Percentiles rank a stretch among this genome's conserved stretches.
phyloP scores from a whole-genome alignment of 2,888 invertebrate species.

The Paralinhomoeus sp. region DNA sequence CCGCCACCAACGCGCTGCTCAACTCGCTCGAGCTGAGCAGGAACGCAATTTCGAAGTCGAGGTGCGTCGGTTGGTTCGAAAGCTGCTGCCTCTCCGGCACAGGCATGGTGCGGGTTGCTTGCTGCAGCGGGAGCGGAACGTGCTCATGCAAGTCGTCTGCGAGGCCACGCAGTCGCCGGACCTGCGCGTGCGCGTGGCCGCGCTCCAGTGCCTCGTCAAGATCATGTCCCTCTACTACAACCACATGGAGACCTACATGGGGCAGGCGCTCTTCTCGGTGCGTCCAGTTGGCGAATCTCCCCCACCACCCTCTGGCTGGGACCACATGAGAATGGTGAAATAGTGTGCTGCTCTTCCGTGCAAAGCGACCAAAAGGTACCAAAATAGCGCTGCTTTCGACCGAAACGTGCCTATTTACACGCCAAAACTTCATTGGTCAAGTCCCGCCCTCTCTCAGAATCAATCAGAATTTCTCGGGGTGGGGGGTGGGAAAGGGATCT shows the following conservation, averaged over 20 bases:
- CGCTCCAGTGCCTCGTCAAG: slow-evolving; percentile 89
- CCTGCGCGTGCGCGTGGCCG: slow-evolving; percentile 75
- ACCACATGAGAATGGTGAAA: too few species aligned
- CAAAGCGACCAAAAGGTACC: too few species aligned
- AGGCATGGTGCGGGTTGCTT: not conserved
- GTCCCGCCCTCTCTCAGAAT: too few species aligned
- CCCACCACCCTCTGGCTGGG: too few species aligned
- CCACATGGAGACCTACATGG: slow-evolving; percentile 98
- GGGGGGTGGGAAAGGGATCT: too few species aligned
- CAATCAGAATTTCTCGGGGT: too few species aligned
- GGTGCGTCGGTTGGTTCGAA: too few species aligned
- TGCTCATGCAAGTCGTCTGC: slow-evolving; percentile 98
- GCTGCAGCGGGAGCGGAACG: slow-evolving; percentile 62
- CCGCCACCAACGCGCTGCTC: slow-evolving; percentile 80
- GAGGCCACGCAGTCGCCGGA: slow-evolving; percentile 86
- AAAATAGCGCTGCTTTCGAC: too few species aligned
- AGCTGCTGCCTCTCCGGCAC: too few species aligned
- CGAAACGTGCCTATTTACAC: too few species aligned
- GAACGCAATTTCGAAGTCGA: slow-evolving; percentile 90
- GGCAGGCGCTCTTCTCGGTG: slow-evolving; percentile 74
- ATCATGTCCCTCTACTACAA: slow-evolving; percentile 94
- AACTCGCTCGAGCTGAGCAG: slow-evolving; percentile 96
- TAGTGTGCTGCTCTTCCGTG: too few species aligned
- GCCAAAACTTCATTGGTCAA: too few species aligned
- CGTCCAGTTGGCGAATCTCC: slow-evolving; percentile 25